A percentile compares a stretch with the other conserved stretches of the same genome.
These are phyloP conservation scores for Oligia latruncula DNA, from an alignment of 2,888 invertebrate species.

Conservation along the genomic window DNA sequence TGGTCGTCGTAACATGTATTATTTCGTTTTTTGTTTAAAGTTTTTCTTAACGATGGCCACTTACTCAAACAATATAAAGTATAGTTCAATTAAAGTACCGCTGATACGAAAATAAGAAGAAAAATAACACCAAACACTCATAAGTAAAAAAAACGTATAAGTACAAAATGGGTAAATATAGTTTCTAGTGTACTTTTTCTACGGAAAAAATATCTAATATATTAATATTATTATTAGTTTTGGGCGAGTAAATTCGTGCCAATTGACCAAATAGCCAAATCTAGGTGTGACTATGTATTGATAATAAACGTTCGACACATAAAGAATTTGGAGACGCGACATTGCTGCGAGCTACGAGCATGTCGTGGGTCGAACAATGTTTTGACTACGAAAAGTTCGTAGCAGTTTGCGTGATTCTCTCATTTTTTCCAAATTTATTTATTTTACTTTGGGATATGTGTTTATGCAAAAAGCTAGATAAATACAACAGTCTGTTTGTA, in stretches of 20 bases:
- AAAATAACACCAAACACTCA: neutral
- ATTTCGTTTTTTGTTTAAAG: neutral
- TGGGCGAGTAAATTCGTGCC: too few species aligned
- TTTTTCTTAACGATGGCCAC: too few species aligned
- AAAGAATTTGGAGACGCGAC: too few species aligned
- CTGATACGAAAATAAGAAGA: neutral
- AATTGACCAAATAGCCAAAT: neutral
- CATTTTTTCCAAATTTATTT: neutral
- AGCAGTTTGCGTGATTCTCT: neutral
- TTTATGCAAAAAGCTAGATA: constrained; percentile 34
- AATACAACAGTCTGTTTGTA: constrained; percentile 36
- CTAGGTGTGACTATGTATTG: neutral
- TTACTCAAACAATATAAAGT: neutral
- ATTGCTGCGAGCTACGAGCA: constrained; percentile 11
- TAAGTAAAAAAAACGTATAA: too few species aligned
- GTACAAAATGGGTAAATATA: too few species aligned
- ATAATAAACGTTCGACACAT: too few species aligned
- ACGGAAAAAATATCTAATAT: too few species aligned
- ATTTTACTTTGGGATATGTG: neutral
- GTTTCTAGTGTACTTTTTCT: too few species aligned
- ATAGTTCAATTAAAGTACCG: neutral
- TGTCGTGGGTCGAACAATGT: neutral
- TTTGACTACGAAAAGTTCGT: neutral
- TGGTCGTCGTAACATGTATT: too few species aligned
- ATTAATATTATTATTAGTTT: too few species aligned